Conservation (phyloP, 2,888 invertebrate genomes). For the Prosapia bicincta region DNA sequence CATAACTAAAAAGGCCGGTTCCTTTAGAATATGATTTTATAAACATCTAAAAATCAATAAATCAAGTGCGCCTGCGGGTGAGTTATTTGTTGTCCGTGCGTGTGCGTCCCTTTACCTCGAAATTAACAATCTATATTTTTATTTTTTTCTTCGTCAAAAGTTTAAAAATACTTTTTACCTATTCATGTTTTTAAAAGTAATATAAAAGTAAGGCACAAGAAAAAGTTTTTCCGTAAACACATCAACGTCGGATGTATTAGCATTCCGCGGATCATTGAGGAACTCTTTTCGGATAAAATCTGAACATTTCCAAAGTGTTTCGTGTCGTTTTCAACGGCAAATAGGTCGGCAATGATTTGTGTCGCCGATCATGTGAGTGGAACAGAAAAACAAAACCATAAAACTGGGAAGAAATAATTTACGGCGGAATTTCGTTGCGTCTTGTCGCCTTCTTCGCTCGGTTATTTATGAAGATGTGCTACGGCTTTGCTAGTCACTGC, state of each 20-base stretch:
- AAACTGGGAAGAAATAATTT: slow-evolving; percentile 27
- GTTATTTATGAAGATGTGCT: not conserved
- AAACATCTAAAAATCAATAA: too few relatives aligned
- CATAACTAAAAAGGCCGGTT: too few relatives aligned
- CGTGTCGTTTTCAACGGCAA: not conserved
- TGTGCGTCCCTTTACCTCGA: too few relatives aligned
- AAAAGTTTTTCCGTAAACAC: not conserved
- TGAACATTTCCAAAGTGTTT: not conserved
- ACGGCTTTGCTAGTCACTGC: not conserved
- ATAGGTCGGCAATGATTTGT: slow-evolving; percentile 22
- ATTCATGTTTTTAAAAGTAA: too few relatives aligned
- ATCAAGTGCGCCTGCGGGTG: too few relatives aligned
- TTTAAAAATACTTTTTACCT: too few relatives aligned
- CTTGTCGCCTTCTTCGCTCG: not conserved
- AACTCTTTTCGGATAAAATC: not conserved
- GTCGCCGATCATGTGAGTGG: slow-evolving; percentile 24
- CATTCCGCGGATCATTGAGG: not conserved
- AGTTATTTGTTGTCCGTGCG: too few relatives aligned
- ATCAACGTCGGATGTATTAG: not conserved
- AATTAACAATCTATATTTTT: too few relatives aligned
- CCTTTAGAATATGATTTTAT: too few relatives aligned
- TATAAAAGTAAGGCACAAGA: too few relatives aligned
- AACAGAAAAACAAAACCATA: slow-evolving; percentile 28
- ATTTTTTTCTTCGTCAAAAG: too few relatives aligned
- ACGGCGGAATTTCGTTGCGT: slow-evolving; percentile 7